These are phyloP conservation scores for Eleutherodactylus coqui DNA, from an alignment of 2,797 vertebrate species.

Conservation along the genomic window DNA sequence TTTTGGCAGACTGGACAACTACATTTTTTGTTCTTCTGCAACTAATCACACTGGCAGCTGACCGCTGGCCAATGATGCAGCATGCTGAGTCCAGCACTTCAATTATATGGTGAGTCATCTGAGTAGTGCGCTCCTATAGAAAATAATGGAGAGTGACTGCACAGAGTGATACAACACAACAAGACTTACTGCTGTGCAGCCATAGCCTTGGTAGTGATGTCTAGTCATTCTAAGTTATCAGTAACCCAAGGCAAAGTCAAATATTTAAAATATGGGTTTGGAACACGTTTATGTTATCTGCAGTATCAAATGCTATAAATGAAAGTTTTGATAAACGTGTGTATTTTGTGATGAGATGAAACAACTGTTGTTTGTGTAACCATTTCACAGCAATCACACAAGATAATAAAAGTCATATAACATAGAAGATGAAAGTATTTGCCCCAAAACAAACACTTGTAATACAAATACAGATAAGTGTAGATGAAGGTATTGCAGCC, in stretches of 20 bases:
- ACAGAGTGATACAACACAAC: background rate
- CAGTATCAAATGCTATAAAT: background rate
- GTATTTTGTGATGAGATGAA: background rate
- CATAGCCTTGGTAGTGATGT: background rate
- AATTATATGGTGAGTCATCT: slow-evolving; percentile 12
- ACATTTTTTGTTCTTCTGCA: background rate
- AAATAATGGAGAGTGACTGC: background rate
- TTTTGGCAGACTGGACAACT: background rate
- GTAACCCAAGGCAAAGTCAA: no score
- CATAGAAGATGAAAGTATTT: background rate
- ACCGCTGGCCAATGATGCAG: background rate
- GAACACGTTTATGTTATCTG: no score
- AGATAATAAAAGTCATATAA: background rate
- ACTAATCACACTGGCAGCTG: slow-evolving; percentile 3
- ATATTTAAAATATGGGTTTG: no score
- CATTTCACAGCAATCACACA: background rate
- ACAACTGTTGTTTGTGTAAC: background rate
- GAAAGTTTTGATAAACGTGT: background rate
- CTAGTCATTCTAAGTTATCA: background rate
- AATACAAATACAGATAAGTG: slow-evolving; percentile 4
- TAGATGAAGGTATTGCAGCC: slow-evolving; percentile 15
- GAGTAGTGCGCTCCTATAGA: background rate
- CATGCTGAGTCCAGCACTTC: background rate
- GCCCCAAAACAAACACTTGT: background rate
- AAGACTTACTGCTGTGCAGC: background rate